phyloP scores from a whole-genome alignment of 2,888 invertebrate species.

The Cryptosula pallasiana region DNA sequence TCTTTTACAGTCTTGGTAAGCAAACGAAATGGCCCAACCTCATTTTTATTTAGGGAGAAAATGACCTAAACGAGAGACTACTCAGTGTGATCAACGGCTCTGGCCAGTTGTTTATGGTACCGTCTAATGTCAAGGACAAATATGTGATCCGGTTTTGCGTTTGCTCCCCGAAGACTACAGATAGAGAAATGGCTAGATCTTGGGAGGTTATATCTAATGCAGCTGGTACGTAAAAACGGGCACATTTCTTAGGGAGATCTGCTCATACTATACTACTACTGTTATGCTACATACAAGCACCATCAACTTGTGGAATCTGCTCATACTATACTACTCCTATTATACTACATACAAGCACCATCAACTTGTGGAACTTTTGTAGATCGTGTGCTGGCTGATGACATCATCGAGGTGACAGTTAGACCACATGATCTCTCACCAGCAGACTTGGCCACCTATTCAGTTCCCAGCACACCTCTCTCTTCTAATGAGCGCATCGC shows the following conservation, averaged over 20 bases:
- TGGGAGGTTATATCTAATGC: constrained; percentile 53
- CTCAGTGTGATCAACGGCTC: constrained; percentile 88
- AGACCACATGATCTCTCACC: background rate
- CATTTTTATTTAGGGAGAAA: too few species aligned
- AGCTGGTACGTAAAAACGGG: constrained; percentile 8
- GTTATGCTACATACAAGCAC: too few species aligned
- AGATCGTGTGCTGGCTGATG: constrained; percentile 21
- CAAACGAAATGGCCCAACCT: too few species aligned
- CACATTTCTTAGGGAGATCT: too few species aligned
- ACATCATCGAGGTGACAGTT: constrained; percentile 17
- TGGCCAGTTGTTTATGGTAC: constrained; percentile 94
- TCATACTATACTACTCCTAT: too few species aligned
- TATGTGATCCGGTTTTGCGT: constrained; percentile 92
- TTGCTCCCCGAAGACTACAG: constrained; percentile 80
- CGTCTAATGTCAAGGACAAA: constrained; percentile 79
- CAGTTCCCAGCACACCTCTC: background rate
- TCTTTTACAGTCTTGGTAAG: too few species aligned
- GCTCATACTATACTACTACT: too few species aligned
- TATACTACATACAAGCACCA: too few species aligned
- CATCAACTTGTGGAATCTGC: too few species aligned
- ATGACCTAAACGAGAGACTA: constrained; percentile 80
- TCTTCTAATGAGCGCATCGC: too few species aligned
- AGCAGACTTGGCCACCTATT: constrained; percentile 1
- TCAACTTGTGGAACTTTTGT: too few species aligned
- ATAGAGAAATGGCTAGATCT: constrained; percentile 64